A percentile compares a stretch with the other conserved stretches of the same genome.
Conservation (phyloP, 2,888 invertebrate species). For the Colostygia pectinataria region DNA sequence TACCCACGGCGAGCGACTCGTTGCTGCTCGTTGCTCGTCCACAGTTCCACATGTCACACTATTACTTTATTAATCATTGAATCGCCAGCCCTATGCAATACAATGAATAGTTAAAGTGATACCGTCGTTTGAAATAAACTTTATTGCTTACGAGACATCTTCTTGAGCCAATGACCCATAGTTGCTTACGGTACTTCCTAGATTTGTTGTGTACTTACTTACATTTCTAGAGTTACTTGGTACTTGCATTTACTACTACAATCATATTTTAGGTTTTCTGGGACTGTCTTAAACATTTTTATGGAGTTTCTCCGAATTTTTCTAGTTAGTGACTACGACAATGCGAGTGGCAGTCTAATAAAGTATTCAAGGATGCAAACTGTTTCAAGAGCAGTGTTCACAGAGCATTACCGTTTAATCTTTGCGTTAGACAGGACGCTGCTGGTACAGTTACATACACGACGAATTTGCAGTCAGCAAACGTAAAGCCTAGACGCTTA, state of each 20-base stretch:
- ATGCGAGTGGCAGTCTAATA: constrained; percentile 21
- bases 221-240: constrained; percentile 48
- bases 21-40: constrained; percentile 11
- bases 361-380: constrained; percentile 38
- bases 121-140: constrained; percentile 57
- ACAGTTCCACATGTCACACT: constrained; percentile 9
- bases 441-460: constrained; percentile 47
- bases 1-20: not conserved
- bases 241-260: constrained; percentile 35
- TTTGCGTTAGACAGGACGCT: constrained; percentile 42
- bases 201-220: constrained; percentile 46
- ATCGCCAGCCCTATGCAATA: constrained; percentile 27
- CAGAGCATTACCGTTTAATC: constrained; percentile 50
- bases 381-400: constrained; percentile 38
- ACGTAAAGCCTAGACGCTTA: constrained; percentile 53
- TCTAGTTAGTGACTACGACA: constrained; percentile 13
- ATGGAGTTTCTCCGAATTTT: constrained; percentile 9
- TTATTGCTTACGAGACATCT: constrained; percentile 67
- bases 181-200: constrained; percentile 69
- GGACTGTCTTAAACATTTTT: constrained; percentile 1
- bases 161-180: constrained; percentile 73
- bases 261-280: constrained; percentile 10
- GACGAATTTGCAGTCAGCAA: constrained; percentile 52
- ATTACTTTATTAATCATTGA: constrained; percentile 30
- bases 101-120: constrained; percentile 54